phyloP scores from a whole-genome alignment of 2,888 invertebrate species.

The Erebia palarica region DNA sequence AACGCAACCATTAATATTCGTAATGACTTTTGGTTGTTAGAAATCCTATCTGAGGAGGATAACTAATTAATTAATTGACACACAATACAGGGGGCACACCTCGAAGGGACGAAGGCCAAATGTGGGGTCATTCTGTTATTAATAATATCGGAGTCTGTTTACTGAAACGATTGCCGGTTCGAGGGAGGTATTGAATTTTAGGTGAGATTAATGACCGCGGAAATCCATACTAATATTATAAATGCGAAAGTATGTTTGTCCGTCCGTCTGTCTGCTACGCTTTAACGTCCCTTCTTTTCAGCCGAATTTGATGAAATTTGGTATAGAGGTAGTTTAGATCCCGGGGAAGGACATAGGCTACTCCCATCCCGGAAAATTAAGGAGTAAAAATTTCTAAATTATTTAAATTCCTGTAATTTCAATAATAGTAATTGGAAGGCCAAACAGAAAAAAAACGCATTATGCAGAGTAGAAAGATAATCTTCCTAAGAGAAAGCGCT shows the following conservation, averaged over 20 bases:
- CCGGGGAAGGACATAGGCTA: too few relatives aligned
- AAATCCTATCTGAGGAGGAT: constrained; percentile 59
- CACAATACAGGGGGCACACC: constrained; percentile 54
- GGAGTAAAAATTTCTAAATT: too few relatives aligned
- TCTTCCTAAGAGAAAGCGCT: constrained; percentile 41
- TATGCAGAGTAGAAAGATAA: constrained; percentile 42
- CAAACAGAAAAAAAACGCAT: constrained; percentile 19
- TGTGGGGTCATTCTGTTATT: constrained; percentile 46
- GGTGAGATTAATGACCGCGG: background rate
- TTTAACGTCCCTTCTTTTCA: too few relatives aligned
- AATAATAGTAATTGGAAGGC: constrained; percentile 16
- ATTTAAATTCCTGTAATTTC: constrained; percentile 10
- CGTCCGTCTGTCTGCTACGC: too few relatives aligned
- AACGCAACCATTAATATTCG: constrained; percentile 54
- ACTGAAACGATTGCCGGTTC: constrained; percentile 1
- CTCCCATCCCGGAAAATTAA: too few relatives aligned
- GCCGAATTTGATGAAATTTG: too few relatives aligned
- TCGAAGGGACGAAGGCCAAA: constrained; percentile 38
- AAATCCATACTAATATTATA: background rate
- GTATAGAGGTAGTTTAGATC: too few relatives aligned
- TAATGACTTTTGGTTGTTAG: constrained; percentile 63
- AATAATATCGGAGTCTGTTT: constrained; percentile 20
- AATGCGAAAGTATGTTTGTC: too few relatives aligned
- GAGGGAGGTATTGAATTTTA: constrained; percentile 13
- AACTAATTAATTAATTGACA: constrained; percentile 74